Evolutionary conservation across 2,113 vertebrate species (phyloP).

Genomic region (Eretmodus cyanostictus): DNA sequence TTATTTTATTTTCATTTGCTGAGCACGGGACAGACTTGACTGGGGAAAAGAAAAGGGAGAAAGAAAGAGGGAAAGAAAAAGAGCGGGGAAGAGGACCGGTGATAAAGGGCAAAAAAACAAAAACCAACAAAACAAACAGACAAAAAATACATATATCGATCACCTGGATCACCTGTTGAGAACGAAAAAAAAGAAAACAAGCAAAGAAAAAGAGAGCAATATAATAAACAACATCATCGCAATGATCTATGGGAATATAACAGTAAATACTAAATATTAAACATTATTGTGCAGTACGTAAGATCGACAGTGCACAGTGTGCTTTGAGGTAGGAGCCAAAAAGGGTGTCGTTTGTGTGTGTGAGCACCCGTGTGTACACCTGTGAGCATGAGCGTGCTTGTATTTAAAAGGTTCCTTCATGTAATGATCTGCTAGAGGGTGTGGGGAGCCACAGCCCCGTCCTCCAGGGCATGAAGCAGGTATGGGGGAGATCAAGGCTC

Average conservation of each 20-base stretch:
- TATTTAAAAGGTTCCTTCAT: too few relatives aligned
- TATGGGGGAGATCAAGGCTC: too few relatives aligned
- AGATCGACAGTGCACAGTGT: not conserved
- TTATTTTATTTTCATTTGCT: not conserved
- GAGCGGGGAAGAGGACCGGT: accelerated
- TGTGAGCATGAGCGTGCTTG: accelerated
- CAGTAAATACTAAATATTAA: not conserved
- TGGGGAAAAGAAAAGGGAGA: not conserved
- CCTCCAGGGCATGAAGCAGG: too few relatives aligned
- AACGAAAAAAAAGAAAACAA: not conserved
- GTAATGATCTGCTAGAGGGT: too few relatives aligned
- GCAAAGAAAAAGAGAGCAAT: not conserved
- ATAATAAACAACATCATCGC: not conserved
- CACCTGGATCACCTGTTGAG: not conserved
- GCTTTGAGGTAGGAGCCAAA: not conserved
- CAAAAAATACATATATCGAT: not conserved
- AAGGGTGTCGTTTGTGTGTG: too few relatives aligned
- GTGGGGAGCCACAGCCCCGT: accelerated
- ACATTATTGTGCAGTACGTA: not conserved
- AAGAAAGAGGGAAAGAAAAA: not conserved
- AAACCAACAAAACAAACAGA: not conserved
- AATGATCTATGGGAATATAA: not conserved
- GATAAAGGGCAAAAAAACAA: not conserved
- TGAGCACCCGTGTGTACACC: too few relatives aligned
- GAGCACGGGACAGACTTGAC: not conserved